A percentile compares a stretch with the other conserved stretches of the same genome.
phyloP scores from a whole-genome alignment of 2,888 invertebrate genomes.

The Ennomos fuscantarius region DNA sequence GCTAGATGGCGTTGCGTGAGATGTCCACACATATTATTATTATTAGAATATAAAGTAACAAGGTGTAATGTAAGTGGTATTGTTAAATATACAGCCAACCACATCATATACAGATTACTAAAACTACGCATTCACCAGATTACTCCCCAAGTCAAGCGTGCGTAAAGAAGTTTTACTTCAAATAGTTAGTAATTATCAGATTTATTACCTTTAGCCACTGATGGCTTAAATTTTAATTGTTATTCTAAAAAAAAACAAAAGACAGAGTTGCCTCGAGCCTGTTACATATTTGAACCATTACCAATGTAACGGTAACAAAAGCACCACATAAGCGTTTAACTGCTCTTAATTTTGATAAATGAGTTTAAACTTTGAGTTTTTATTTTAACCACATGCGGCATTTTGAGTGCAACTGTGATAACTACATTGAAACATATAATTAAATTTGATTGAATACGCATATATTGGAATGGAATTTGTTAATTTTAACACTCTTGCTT shows the following conservation, averaged over 20 bases:
- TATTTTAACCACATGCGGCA: conserved; percentile 9
- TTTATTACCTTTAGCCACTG: too few relatives aligned
- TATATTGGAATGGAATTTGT: conserved; percentile 15
- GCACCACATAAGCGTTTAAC: conserved; percentile 53
- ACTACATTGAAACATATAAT: conserved; percentile 19
- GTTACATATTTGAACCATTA: conserved; percentile 13
- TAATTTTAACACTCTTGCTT: conserved; percentile 34
- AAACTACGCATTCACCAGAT: too few relatives aligned
- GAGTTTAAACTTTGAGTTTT: conserved; percentile 39
- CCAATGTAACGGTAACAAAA: conserved; percentile 51
- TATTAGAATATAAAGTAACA: too few relatives aligned
- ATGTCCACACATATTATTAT: too few relatives aligned
- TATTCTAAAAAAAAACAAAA: conserved; percentile 7
- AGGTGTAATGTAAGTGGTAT: too few relatives aligned
- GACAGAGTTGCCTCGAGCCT: conserved; percentile 19
- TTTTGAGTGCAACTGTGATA: conserved; percentile 21
- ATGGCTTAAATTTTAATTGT: background rate
- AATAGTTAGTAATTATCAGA: too few relatives aligned
- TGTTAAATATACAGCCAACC: too few relatives aligned
- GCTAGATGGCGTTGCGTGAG: too few relatives aligned
- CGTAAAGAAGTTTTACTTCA: too few relatives aligned
- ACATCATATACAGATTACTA: too few relatives aligned
- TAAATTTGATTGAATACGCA: conserved; percentile 27
- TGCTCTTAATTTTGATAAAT: conserved; percentile 69
- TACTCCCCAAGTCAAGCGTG: too few relatives aligned